Evolutionary conservation across 2,113 vertebrate genomes (phyloP).

Genomic region (Tupaia tana): DNA sequence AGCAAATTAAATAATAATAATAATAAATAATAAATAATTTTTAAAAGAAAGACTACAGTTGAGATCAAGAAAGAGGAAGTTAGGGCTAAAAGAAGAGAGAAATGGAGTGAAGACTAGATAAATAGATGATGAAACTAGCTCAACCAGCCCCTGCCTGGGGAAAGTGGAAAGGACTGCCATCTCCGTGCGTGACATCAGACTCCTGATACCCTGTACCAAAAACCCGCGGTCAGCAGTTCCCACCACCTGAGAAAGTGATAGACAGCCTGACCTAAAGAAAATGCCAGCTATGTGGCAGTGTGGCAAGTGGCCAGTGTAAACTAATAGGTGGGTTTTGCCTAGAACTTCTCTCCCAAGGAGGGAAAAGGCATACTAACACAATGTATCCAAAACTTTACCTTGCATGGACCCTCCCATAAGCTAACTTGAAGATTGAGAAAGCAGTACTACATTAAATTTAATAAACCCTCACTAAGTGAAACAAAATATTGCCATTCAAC

Average conservation of each 20-base stretch:
- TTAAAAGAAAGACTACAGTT: background rate
- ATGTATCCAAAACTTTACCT: constrained; percentile 12
- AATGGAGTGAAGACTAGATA: background rate
- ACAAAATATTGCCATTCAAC: background rate
- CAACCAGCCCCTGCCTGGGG: background rate
- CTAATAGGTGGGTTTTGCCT: background rate
- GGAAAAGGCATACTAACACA: background rate
- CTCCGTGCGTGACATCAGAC: background rate
- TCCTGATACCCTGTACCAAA: background rate
- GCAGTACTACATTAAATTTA: background rate
- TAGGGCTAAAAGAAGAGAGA: background rate
- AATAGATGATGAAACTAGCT: background rate
- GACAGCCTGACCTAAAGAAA: constrained; percentile 18
- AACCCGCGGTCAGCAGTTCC: background rate
- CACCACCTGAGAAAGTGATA: background rate
- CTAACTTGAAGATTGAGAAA: background rate
- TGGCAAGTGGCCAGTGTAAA: background rate
- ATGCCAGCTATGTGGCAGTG: background rate
- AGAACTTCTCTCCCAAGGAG: background rate
- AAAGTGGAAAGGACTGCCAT: background rate
- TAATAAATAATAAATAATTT: too few relatives aligned
- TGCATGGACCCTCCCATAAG: background rate
- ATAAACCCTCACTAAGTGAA: constrained; percentile 8
- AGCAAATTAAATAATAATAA: too few relatives aligned
- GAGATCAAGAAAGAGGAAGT: background rate